Percentiles rank a stretch among this genome's conserved stretches.
Evolutionary conservation across 2,888 invertebrate species (phyloP).

Genomic region (Drosophila nigricruria): DNA sequence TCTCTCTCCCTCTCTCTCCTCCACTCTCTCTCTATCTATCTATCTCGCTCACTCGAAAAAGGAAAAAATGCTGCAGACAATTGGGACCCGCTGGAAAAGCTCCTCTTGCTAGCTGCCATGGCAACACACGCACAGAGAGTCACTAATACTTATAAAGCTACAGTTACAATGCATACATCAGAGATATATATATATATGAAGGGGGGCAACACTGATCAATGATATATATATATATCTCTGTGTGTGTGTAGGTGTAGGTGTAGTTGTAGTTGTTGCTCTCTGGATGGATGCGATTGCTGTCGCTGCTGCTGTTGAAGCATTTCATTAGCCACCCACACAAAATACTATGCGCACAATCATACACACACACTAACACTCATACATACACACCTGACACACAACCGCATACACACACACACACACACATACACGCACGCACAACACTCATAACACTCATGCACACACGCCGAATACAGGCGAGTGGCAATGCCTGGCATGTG

Average conservation of each 20-base stretch:
- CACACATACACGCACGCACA: constrained; percentile 16
- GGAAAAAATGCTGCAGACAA: constrained; percentile 54
- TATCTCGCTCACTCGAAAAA: constrained; percentile 5
- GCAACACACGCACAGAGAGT: constrained; percentile 35
- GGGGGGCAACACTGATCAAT: constrained; percentile 61
- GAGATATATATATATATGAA: constrained; percentile 17
- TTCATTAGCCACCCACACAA: constrained; percentile 79
- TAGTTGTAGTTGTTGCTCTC: constrained; percentile 24
- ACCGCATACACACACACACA: constrained; percentile 9
- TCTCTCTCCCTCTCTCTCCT: neutral
- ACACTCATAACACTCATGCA: constrained; percentile 26
- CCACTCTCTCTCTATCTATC: neutral
- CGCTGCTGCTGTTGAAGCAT: constrained; percentile 68
- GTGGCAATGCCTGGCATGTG: constrained; percentile 58
- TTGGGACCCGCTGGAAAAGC: constrained; percentile 62
- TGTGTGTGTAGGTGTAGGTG: constrained; percentile 21
- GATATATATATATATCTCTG: neutral
- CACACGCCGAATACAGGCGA: constrained; percentile 28
- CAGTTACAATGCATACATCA: constrained; percentile 12
- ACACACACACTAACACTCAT: neutral
- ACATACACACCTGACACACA: constrained; percentile 12
- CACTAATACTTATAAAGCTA: constrained; percentile 20
- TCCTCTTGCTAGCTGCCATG: constrained; percentile 50
- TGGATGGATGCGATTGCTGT: constrained; percentile 57
- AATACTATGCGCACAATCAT: constrained; percentile 37